phyloP scores from a whole-genome alignment of 2,888 invertebrate species.

The Steinernema scapterisci region DNA sequence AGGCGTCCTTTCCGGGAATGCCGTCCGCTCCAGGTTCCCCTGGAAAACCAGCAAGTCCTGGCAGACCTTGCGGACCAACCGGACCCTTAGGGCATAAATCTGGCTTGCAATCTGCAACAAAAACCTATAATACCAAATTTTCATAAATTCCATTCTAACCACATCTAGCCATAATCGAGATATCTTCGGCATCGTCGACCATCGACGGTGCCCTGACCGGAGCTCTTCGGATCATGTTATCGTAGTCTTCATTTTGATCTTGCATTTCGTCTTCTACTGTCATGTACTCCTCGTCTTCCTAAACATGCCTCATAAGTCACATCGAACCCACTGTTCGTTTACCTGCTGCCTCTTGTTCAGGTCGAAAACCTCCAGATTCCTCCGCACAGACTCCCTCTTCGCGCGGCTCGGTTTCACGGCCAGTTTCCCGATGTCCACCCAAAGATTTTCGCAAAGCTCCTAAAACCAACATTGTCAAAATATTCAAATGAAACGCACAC shows the following conservation, averaged over 20 bases:
- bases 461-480: neutral
- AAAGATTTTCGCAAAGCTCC: conserved; percentile 7
- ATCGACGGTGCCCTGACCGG: neutral
- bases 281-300: neutral
- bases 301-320: neutral
- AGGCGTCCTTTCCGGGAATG: conserved; percentile 9
- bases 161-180: neutral
- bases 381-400: conserved; percentile 4
- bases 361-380: conserved; percentile 7
- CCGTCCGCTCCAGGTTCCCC: conserved; percentile 5
- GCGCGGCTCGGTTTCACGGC: neutral
- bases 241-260: neutral
- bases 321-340: neutral
- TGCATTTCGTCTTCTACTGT: neutral
- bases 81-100: conserved; percentile 3
- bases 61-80: neutral
- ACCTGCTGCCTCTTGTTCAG: neutral
- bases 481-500: neutral
- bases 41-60: neutral
- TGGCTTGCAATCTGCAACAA: neutral
- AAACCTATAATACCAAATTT: neutral
- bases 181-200: conserved; percentile 8
- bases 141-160: neutral
- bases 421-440: neutral
- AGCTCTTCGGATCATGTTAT: neutral